Conservation (phyloP, 2,888 invertebrate species). For the Leucoma salicis region DNA sequence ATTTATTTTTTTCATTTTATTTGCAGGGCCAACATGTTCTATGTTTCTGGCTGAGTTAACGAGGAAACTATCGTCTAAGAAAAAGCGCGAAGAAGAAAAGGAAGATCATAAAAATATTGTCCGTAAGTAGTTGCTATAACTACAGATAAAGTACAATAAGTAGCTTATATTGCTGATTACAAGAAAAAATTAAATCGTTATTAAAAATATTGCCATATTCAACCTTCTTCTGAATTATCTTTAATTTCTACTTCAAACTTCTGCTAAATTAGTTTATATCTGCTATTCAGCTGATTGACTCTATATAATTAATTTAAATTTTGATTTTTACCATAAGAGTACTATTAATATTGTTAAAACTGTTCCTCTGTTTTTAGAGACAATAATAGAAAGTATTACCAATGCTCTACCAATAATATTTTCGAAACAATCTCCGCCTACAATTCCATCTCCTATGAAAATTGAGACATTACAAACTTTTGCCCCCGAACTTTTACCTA, state of each 20-base stretch:
- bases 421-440: slow-evolving; percentile 47
- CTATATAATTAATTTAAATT: no score
- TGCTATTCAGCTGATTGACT: no score
- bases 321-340: no score
- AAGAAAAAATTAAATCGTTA: no score
- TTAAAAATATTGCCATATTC: no score
- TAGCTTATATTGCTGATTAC: no score
- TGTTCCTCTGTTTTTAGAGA: slow-evolving; percentile 45
- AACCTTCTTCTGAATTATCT: no score
- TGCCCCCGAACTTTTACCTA: slow-evolving; percentile 62
- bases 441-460: slow-evolving; percentile 51
- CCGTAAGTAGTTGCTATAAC: slow-evolving; percentile 54
- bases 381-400: slow-evolving; percentile 63
- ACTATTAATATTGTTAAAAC: no score
- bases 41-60: slow-evolving; percentile 69
- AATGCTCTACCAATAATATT: slow-evolving; percentile 64
- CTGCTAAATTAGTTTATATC: no score
- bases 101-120: slow-evolving; percentile 57
- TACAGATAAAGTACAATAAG: no score
- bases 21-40: slow-evolving; percentile 65
- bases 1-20: no score
- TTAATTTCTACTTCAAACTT: neutral
- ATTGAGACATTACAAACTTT: slow-evolving; percentile 56
- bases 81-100: slow-evolving; percentile 53
- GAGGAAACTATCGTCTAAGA: slow-evolving; percentile 56